These are phyloP conservation scores for Psammodynastes pulverulentus DNA, from an alignment of 2,113 vertebrate species.

Conservation along the genomic window DNA sequence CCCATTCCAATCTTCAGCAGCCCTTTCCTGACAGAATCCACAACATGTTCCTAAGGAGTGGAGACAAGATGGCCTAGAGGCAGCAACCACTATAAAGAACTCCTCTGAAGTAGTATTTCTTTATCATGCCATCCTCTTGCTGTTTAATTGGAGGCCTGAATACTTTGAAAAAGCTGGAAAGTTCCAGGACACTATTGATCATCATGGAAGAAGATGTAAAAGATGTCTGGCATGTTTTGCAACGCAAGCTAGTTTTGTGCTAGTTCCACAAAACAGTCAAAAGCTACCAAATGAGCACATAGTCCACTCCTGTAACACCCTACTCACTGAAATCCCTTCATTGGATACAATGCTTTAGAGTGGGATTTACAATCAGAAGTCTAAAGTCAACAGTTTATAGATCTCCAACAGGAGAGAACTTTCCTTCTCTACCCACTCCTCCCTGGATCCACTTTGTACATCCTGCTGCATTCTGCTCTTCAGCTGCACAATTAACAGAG, in stretches of 20 bases:
- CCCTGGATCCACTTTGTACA: not conserved
- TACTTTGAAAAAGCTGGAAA: not conserved
- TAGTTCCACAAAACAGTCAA: not conserved
- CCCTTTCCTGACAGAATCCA: not conserved
- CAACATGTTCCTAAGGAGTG: not conserved
- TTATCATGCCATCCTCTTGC: not conserved
- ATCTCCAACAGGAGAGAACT: not conserved
- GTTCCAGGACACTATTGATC: not conserved
- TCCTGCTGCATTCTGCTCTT: not conserved
- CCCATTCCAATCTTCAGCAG: not conserved
- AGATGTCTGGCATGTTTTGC: not conserved
- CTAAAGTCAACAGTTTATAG: not conserved
- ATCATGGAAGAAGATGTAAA: not conserved
- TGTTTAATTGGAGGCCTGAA: not conserved
- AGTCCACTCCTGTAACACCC: too few relatives aligned
- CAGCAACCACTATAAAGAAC: not conserved
- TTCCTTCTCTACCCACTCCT: not conserved
- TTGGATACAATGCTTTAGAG: not conserved
- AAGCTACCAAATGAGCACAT: not conserved
- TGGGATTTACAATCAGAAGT: not conserved
- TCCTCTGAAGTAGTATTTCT: not conserved
- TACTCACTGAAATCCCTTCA: not conserved
- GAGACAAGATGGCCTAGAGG: not conserved
- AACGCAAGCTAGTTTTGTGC: not conserved
- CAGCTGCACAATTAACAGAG: not conserved